Percentiles rank a stretch among this genome's conserved stretches.
Evolutionary conservation across 2,797 vertebrate species (phyloP).

Genomic region (Calcarius lapponicus): DNA sequence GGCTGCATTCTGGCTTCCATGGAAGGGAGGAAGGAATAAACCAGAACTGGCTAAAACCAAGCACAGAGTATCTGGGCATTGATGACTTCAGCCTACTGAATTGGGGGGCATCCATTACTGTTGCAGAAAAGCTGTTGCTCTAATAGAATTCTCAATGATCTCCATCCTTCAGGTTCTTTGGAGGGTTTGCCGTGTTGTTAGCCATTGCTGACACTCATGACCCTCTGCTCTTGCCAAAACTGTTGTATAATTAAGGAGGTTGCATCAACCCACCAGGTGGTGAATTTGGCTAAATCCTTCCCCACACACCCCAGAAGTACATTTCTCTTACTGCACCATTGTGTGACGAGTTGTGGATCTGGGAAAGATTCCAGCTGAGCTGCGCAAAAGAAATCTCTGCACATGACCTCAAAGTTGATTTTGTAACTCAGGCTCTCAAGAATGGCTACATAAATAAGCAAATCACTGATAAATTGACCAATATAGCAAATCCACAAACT

Average conservation of each 20-base stretch:
- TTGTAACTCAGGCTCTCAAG: not conserved
- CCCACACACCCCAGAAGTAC: rapidly evolving
- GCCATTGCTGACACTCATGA: not conserved
- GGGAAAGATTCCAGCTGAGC: not conserved
- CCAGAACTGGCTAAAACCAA: not conserved
- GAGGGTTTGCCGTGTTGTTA: not conserved
- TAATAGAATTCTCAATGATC: not conserved
- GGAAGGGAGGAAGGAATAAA: not conserved
- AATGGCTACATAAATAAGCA: not conserved
- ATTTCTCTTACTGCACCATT: not conserved
- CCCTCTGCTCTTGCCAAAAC: not conserved
- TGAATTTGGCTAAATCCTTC: not conserved
- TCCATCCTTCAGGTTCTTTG: not conserved
- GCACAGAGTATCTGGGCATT: not conserved
- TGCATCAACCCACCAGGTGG: not conserved
- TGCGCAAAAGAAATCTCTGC: not conserved
- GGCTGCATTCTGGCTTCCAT: not conserved
- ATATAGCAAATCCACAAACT: not conserved
- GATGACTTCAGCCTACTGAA: not conserved
- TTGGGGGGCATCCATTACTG: not conserved
- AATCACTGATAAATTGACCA: not conserved
- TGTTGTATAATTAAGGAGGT: not conserved
- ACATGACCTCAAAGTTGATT: not conserved
- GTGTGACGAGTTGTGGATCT: not conserved
- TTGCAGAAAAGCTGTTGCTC: not conserved